phyloP scores from a whole-genome alignment of 2,888 invertebrate genomes.

The Cryptocheilus praepositus region DNA sequence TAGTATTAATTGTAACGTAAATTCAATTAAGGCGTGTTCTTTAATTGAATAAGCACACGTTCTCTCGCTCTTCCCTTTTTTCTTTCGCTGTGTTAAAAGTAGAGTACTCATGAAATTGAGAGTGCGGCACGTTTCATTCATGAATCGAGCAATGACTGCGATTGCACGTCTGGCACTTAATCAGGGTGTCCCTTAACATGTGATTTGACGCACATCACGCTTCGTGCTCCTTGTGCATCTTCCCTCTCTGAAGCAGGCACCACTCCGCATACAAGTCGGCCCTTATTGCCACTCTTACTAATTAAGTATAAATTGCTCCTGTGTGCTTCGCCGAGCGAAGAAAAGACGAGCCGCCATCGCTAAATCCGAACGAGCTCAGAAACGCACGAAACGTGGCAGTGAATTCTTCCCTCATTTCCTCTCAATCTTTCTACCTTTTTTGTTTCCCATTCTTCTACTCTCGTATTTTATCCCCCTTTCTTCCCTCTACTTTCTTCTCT shows the following conservation, averaged over 20 bases:
- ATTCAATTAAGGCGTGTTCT: too few relatives aligned
- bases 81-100: background rate
- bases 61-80: too few relatives aligned
- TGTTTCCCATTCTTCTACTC: conserved; percentile 6
- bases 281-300: conserved; percentile 49
- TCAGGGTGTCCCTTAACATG: conserved; percentile 54
- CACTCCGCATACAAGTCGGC: conserved; percentile 8
- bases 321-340: conserved; percentile 22
- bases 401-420: conserved; percentile 1
- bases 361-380: conserved; percentile 20
- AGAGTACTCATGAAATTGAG: background rate
- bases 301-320: conserved; percentile 62
- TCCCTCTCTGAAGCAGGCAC: background rate
- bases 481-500: conserved; percentile 13
- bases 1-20: too few relatives aligned
- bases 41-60: too few relatives aligned
- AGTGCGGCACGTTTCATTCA: conserved; percentile 41
- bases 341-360: conserved; percentile 35
- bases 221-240: conserved; percentile 28
- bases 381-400: conserved; percentile 13
- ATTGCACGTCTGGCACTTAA: conserved; percentile 53
- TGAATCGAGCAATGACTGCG: conserved; percentile 25
- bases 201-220: conserved; percentile 59
- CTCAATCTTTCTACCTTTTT: conserved; percentile 6
- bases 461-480: background rate